These are phyloP conservation scores for Spea bombifrons DNA, from an alignment of 2,113 vertebrate genomes.

Conservation along the genomic window DNA sequence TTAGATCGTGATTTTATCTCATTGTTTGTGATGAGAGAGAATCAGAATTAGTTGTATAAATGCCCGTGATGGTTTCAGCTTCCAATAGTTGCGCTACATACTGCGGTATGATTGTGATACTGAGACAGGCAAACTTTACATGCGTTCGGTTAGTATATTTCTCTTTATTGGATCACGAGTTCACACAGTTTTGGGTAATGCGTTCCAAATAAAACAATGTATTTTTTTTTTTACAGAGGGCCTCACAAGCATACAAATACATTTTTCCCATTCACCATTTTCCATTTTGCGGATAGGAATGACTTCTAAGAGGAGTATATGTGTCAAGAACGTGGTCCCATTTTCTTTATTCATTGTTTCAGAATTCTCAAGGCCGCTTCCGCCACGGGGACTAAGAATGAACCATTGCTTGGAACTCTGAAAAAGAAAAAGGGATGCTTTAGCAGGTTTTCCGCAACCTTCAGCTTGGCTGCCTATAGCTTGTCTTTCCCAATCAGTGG, in stretches of 20 bases:
- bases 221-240: neutral
- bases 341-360: neutral
- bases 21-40: too few species aligned
- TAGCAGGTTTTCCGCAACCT: neutral
- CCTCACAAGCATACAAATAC: neutral
- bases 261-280: neutral
- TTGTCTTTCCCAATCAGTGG: too few species aligned
- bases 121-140: too few species aligned
- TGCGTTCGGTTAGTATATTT: neutral
- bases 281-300: neutral
- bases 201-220: conserved; percentile 15
- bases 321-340: neutral
- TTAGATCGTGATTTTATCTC: too few species aligned
- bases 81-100: too few species aligned
- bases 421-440: conserved; percentile 37
- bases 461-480: too few species aligned
- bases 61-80: too few species aligned
- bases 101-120: too few species aligned
- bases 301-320: neutral
- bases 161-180: conserved; percentile 17
- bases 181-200: conserved; percentile 14
- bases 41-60: too few species aligned
- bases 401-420: conserved; percentile 91
- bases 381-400: conserved; percentile 71
- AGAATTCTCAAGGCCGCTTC: neutral